Conservation (phyloP, 2,113 vertebrate species). For the Hepsetus odoe region DNA sequence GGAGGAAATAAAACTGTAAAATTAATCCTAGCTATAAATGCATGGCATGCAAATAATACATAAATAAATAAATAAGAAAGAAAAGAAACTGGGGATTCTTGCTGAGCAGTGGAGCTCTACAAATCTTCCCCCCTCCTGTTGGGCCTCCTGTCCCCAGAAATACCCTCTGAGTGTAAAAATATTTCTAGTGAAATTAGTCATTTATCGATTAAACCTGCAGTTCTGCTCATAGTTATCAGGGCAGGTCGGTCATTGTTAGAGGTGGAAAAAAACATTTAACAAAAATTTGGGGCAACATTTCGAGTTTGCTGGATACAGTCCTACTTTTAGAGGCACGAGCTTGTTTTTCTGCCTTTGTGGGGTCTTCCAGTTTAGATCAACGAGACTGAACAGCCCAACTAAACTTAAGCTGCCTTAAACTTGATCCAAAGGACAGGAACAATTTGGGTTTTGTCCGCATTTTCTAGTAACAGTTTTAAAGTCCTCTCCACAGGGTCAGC, state of each 20-base stretch:
- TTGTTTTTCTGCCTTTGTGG: not conserved
- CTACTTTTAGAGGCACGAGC: not conserved
- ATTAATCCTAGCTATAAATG: too few species aligned
- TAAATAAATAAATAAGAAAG: not conserved
- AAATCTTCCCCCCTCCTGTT: not conserved
- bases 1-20: not conserved
- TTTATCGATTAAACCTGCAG: constrained; percentile 49
- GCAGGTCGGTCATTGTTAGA: constrained; percentile 34
- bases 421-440: too few species aligned
- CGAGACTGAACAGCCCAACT: too few species aligned
- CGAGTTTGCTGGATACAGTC: not conserved
- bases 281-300: too few species aligned
- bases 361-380: too few species aligned
- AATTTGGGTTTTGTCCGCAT: too few species aligned
- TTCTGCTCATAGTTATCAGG: constrained; percentile 39
- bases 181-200: constrained; percentile 54
- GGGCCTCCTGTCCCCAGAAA: not conserved
- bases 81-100: not conserved
- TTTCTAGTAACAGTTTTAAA: too few species aligned
- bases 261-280: constrained; percentile 36
- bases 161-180: constrained; percentile 9
- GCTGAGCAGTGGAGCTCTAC: constrained; percentile 2
- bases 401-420: too few species aligned
- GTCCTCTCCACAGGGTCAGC: too few species aligned
- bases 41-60: too few species aligned